Evolutionary conservation across 2,888 invertebrate species (phyloP).

Genomic region (Oeneis ivallda): DNA sequence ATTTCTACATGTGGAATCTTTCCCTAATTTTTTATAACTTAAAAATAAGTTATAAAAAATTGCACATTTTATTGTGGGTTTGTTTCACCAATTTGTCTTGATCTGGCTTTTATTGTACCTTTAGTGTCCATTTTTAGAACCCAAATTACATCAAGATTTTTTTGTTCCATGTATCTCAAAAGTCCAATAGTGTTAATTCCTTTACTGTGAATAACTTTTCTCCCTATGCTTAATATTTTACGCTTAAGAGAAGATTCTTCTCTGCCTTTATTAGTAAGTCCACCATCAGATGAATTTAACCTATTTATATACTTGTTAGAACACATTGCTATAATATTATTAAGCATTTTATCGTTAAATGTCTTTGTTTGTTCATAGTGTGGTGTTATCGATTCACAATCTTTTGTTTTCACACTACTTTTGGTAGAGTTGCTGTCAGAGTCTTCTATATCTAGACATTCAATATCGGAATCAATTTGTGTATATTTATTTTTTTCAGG

Average conservation of each 20-base stretch:
- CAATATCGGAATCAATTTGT: slow-evolving; percentile 37
- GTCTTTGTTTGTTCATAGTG: slow-evolving; percentile 34
- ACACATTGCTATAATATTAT: slow-evolving; percentile 57
- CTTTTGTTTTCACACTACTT: slow-evolving; percentile 33
- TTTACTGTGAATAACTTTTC: slow-evolving; percentile 60
- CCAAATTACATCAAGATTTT: slow-evolving; percentile 63
- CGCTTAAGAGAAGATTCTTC: slow-evolving; percentile 57
- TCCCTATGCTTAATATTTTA: slow-evolving; percentile 68
- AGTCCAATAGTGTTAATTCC: slow-evolving; percentile 61
- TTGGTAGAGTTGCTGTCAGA: slow-evolving; percentile 52
- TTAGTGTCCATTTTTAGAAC: slow-evolving; percentile 44
- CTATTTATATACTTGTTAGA: slow-evolving; percentile 52
- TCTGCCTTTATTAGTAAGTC: slow-evolving; percentile 36
- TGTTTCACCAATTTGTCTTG: slow-evolving; percentile 43
- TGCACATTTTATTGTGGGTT: too few species aligned
- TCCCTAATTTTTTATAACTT: too few species aligned
- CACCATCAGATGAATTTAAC: slow-evolving; percentile 40
- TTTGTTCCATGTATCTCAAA: slow-evolving; percentile 63
- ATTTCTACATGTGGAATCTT: too few species aligned
- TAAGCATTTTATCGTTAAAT: slow-evolving; percentile 49
- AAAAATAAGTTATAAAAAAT: too few species aligned
- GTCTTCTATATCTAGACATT: slow-evolving; percentile 62
- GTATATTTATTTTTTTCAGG: slow-evolving; percentile 14
- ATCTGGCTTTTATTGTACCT: slow-evolving; percentile 53
- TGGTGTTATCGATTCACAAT: slow-evolving; percentile 26